A percentile compares a stretch with the other conserved stretches of the same genome.
Evolutionary conservation across 2,888 invertebrate genomes (phyloP).

Genomic region (Beris morrisii): DNA sequence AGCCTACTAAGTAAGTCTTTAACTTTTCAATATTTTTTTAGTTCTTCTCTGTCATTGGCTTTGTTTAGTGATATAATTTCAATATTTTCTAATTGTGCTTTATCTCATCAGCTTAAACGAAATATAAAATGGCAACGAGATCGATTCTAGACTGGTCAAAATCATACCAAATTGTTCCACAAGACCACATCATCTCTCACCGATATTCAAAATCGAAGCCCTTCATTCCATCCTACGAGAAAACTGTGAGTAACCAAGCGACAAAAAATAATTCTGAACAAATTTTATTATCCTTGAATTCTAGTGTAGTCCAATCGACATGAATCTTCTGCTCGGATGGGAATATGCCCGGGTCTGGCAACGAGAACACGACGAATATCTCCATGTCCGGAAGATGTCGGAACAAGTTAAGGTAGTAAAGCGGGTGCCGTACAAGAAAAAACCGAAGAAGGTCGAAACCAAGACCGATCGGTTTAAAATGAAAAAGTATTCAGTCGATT

Average conservation of each 20-base stretch:
- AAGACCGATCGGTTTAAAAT: constrained; percentile 6
- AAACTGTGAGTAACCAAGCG: background rate
- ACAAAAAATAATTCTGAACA: too few relatives aligned
- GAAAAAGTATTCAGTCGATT: background rate
- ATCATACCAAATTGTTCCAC: constrained; percentile 10
- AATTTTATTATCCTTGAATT: background rate
- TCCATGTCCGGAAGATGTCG: constrained; percentile 3
- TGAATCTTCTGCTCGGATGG: constrained; percentile 15
- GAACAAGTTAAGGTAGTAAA: constrained; percentile 1
- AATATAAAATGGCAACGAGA: background rate
- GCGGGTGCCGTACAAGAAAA: background rate
- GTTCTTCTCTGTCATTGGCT: too few relatives aligned
- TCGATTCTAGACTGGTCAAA: constrained; percentile 18
- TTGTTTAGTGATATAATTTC: too few relatives aligned
- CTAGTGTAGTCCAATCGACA: constrained; percentile 7
- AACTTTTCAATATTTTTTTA: too few relatives aligned
- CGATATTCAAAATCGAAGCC: constrained; percentile 20
- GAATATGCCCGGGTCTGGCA: constrained; percentile 26
- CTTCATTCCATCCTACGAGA: constrained; percentile 29
- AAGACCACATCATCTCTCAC: constrained; percentile 20
- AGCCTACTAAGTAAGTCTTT: too few relatives aligned
- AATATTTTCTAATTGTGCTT: too few relatives aligned
- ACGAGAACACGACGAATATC: constrained; percentile 8
- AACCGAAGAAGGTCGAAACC: background rate
- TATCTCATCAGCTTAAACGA: too few relatives aligned